These are phyloP conservation scores for Aphyosemion australe DNA, from an alignment of 2,113 vertebrate genomes.

Conservation along the genomic window DNA sequence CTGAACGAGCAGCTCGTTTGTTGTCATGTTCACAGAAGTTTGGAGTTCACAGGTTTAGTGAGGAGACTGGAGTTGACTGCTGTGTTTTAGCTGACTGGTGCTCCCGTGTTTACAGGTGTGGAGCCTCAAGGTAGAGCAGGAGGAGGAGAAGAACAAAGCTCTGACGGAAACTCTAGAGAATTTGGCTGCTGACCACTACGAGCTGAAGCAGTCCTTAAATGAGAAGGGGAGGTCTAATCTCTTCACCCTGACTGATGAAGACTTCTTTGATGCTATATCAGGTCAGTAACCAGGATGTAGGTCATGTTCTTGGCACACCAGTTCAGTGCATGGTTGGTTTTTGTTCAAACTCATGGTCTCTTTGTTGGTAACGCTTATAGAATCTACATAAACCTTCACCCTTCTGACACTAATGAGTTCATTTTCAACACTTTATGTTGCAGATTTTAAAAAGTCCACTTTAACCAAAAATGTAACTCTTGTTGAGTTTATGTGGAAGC, in stretches of 20 bases:
- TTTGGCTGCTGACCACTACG: slow-evolving; percentile 85
- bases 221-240: slow-evolving; percentile 75
- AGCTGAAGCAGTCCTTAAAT: slow-evolving; percentile 84
- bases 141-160: slow-evolving; percentile 93
- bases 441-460: too few species aligned
- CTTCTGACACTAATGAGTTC: too few species aligned
- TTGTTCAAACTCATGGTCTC: too few species aligned
- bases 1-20: slow-evolving; percentile 4
- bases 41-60: background rate
- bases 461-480: too few species aligned
- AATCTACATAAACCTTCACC: too few species aligned
- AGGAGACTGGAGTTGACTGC: background rate
- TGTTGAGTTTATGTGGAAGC: too few species aligned
- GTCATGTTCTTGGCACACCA: background rate
- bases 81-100: background rate
- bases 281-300: slow-evolving; percentile 73
- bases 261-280: slow-evolving; percentile 93
- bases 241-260: slow-evolving; percentile 85
- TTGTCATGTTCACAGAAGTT: background rate
- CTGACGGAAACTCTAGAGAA: slow-evolving; percentile 91
- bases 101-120: slow-evolving; percentile 83
- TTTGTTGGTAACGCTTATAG: too few species aligned
- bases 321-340: background rate
- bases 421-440: too few species aligned
- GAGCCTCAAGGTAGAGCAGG: slow-evolving; percentile 91